Conservation (phyloP, 2,113 vertebrate species). For the Python bivittatus region DNA sequence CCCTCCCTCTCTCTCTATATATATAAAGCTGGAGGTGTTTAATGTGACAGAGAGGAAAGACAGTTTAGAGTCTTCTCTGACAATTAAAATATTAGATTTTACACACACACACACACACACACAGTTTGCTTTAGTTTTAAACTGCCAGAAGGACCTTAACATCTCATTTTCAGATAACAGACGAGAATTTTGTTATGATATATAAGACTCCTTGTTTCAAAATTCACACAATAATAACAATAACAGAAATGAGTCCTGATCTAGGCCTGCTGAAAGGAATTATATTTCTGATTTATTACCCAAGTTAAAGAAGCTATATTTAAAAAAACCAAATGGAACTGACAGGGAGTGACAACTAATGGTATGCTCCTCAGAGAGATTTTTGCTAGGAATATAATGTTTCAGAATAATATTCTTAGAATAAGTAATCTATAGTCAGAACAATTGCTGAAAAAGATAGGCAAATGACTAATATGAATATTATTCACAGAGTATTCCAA, state of each 20-base stretch:
- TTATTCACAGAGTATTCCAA: neutral
- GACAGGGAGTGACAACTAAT: neutral
- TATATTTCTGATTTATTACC: neutral
- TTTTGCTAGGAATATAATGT: neutral
- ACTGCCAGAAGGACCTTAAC: neutral
- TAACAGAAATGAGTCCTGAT: neutral
- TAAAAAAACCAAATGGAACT: neutral
- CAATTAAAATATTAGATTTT: neutral
- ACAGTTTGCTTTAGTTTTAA: neutral
- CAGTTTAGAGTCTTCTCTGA: neutral
- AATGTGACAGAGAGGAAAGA: neutral
- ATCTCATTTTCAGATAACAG: neutral
- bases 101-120: neutral
- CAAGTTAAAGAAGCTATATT: neutral
- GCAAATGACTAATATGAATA: constrained; percentile 2
- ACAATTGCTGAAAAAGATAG: neutral
- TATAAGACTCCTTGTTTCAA: neutral
- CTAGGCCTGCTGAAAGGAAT: neutral
- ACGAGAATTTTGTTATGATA: neutral
- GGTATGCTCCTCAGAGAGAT: neutral
- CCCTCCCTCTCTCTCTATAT: too few species aligned
- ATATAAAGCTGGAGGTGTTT: neutral
- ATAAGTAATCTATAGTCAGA: neutral
- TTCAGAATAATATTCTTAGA: neutral
- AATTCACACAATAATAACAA: neutral